phyloP scores from a whole-genome alignment of 2,113 vertebrate genomes.

The Microcebus lehilahytsara region DNA sequence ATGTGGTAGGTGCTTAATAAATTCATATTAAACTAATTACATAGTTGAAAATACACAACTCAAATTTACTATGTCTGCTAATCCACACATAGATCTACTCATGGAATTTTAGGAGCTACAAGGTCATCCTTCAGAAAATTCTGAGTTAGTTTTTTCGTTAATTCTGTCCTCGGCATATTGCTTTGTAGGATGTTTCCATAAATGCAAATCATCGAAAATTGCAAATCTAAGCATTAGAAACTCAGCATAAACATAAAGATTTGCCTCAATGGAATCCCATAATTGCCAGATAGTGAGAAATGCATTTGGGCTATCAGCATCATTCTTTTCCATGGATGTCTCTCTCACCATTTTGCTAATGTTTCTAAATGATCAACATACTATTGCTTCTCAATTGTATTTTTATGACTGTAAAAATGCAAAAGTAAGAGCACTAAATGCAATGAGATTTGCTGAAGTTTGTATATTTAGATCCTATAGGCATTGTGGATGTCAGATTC shows the following conservation, averaged over 20 bases:
- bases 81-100: background rate
- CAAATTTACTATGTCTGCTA: background rate
- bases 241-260: background rate
- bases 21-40: background rate
- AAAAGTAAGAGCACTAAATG: background rate
- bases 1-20: background rate
- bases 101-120: background rate
- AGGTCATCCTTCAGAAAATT: background rate
- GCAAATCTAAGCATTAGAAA: slow-evolving; percentile 31
- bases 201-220: slow-evolving; percentile 22
- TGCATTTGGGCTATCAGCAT: background rate
- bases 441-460: background rate
- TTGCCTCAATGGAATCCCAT: background rate
- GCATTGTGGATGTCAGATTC: background rate
- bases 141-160: background rate
- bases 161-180: background rate
- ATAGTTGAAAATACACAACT: background rate
- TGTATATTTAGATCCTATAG: background rate
- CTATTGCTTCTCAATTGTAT: background rate
- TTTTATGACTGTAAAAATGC: slow-evolving; percentile 2
- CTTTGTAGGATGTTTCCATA: slow-evolving; percentile 50
- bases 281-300: slow-evolving; percentile 23
- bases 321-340: background rate
- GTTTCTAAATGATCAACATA: slow-evolving; percentile 17
- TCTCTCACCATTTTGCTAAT: background rate